A percentile compares a stretch with the other conserved stretches of the same genome.
These are phyloP conservation scores for Mallotus villosus DNA, from an alignment of 2,797 vertebrate species.

Conservation along the genomic window DNA sequence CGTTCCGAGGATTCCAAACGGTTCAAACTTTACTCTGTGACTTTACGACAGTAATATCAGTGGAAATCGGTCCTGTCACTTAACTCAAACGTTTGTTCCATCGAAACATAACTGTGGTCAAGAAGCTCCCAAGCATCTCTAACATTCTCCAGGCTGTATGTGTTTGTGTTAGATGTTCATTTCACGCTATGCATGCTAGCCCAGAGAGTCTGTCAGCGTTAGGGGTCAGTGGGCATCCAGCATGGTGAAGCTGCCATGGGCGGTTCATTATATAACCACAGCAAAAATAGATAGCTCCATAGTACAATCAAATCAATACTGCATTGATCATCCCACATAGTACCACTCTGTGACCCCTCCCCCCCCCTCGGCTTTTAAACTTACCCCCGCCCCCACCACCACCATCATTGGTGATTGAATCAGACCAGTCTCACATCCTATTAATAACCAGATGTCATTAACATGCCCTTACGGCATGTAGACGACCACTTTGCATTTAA, in stretches of 20 bases:
- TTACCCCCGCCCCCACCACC: too few relatives aligned
- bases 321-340: neutral
- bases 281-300: slow-evolving; percentile 19
- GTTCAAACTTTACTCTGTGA: too few relatives aligned
- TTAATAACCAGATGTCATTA: slow-evolving; percentile 59
- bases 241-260: slow-evolving; percentile 36
- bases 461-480: slow-evolving; percentile 46
- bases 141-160: slow-evolving; percentile 34
- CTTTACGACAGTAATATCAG: neutral
- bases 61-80: neutral
- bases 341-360: neutral
- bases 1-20: too few relatives aligned
- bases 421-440: slow-evolving; percentile 45
- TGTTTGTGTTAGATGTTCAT: slow-evolving; percentile 38
- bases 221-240: slow-evolving; percentile 55
- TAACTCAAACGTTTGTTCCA: neutral
- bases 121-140: slow-evolving; percentile 20
- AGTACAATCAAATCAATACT: slow-evolving; percentile 16
- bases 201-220: slow-evolving; percentile 33
- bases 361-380: too few relatives aligned
- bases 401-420: slow-evolving; percentile 7
- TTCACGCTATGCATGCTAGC: slow-evolving; percentile 48
- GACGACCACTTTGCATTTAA: slow-evolving; percentile 16
- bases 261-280: slow-evolving; percentile 53
- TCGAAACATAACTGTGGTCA: neutral